Evolutionary conservation across 2,113 vertebrate species (phyloP), one percentile per base, ranked within the genome.

Genomic region (Isichthys henryi): DNA sequence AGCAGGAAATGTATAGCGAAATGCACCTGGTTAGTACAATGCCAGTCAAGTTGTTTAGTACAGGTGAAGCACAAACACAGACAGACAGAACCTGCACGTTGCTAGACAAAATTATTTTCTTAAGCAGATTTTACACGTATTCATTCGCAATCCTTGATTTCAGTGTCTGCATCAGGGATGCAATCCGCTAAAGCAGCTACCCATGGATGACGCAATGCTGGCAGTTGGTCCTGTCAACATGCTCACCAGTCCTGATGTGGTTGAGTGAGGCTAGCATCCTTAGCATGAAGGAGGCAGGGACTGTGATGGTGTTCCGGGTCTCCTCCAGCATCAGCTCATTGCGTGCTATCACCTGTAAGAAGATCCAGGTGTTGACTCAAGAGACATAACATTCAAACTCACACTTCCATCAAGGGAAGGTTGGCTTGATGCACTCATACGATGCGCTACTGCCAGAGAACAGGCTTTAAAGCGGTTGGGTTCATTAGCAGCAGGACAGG

Each of bases 261-360:
- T 99, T 99, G 90, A 99, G 92, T 0, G 98, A 99, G 52, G 98
- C 98, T 94, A 99, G 93, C 98, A 99, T 99, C 91, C 98, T 94
- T 90, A 99, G 94, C 98, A 99, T 99, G 94, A 99, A 99, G 83
- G 98, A 99, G 86, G 98, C 98, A 45, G 98, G 98, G 90, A 99
- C 98, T 23, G 98, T 99, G 91, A 99, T 99, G 90, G 98, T 99
- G 94, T 99, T 99, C 93, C 98, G 97, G 0, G 98, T 99, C 94
- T 99, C 98, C 91, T 99, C 98, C 92, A 99, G 93, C 98, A 99
- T 99, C 92, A 99, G 94, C 92, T 99, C 98, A 88, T 99, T 99
- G 35, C 98, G 97, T 91, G 97, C 97, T 93, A 99, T 99, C 88
- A 99, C 98, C 98, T 99, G 91, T 0, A 91, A 9, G 83, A 27